Percentiles rank a stretch among this genome's conserved stretches.
These are phyloP conservation scores for Tigriopus japonicus DNA, from an alignment of 1,140 invertebrate genomes.

Conservation along the genomic window DNA sequence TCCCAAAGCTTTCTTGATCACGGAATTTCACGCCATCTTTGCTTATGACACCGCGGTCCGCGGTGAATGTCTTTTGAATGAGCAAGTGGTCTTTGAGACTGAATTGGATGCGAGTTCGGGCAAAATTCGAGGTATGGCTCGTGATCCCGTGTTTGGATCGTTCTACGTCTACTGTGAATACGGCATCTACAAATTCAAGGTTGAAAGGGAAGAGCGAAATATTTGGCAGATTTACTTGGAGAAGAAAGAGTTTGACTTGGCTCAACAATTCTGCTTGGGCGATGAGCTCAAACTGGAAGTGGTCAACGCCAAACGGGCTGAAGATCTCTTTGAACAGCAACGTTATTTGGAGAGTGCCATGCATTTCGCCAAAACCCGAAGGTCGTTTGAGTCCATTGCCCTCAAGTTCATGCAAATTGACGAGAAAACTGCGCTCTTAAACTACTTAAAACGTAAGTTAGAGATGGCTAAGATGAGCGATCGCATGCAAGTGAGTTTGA, in stretches of 20 bases:
- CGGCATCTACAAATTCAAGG: slow-evolving; percentile 64
- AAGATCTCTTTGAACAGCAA: slow-evolving; percentile 58
- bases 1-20: slow-evolving; percentile 59
- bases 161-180: slow-evolving; percentile 60
- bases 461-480: slow-evolving; percentile 19
- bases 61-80: slow-evolving; percentile 63
- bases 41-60: slow-evolving; percentile 63
- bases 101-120: slow-evolving; percentile 46
- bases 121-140: slow-evolving; percentile 53
- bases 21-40: slow-evolving; percentile 72
- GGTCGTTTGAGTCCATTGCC: slow-evolving; percentile 83
- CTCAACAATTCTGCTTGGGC: slow-evolving; percentile 46
- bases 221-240: slow-evolving; percentile 74
- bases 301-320: slow-evolving; percentile 71
- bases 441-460: slow-evolving; percentile 47
- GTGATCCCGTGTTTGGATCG: slow-evolving; percentile 47
- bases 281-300: slow-evolving; percentile 59
- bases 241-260: slow-evolving; percentile 64
- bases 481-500: slow-evolving; percentile 61
- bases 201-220: slow-evolving; percentile 64
- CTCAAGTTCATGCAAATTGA: slow-evolving; percentile 71
- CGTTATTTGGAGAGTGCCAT: slow-evolving; percentile 61
- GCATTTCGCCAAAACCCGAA: slow-evolving; percentile 66
- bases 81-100: slow-evolving; percentile 71
- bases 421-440: slow-evolving; percentile 63